These are phyloP conservation scores for Coryphaenoides rupestris DNA, from an alignment of 2,113 vertebrate genomes.

Conservation along the genomic window DNA sequence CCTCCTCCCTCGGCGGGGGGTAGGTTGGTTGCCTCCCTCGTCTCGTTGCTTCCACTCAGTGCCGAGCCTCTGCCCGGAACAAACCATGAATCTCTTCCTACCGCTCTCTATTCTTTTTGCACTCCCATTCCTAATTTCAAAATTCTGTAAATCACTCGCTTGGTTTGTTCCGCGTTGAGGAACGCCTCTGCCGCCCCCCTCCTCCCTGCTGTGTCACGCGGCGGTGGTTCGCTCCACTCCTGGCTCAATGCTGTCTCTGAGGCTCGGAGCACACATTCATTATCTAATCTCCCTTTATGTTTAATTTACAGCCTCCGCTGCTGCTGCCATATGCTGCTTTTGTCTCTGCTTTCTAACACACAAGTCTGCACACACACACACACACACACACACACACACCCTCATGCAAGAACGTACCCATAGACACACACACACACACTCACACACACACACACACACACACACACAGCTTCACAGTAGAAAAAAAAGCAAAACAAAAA, in stretches of 20 bases:
- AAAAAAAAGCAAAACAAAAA: neutral
- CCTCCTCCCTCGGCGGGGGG: neutral
- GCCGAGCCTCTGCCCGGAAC: conserved; percentile 4
- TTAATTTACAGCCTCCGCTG: conserved; percentile 83
- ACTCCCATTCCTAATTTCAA: conserved; percentile 13
- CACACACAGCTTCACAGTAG: conserved; percentile 19
- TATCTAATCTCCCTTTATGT: conserved; percentile 85
- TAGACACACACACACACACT: conserved; percentile 9
- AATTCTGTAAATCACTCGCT: conserved; percentile 16
- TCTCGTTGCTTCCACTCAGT: conserved; percentile 11
- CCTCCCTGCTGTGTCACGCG: conserved; percentile 18
- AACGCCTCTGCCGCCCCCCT: no score
- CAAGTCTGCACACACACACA: conserved; percentile 14
- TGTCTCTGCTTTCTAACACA: conserved; percentile 62
- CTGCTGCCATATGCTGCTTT: conserved; percentile 82
- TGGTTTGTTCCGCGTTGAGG: conserved; percentile 30
- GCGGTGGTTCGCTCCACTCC: conserved; percentile 47
- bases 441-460: conserved; percentile 17
- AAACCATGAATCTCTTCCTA: neutral
- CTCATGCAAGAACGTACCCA: conserved; percentile 6
- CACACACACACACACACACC: conserved; percentile 19
- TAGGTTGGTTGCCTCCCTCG: neutral
- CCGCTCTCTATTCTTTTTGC: conserved; percentile 5
- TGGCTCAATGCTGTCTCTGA: conserved; percentile 70
- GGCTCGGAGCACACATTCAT: conserved; percentile 78